A percentile compares a stretch with the other conserved stretches of the same genome.
These are phyloP conservation scores for Chlorops oryzae DNA, from an alignment of 1,140 invertebrate genomes.

Conservation along the genomic window DNA sequence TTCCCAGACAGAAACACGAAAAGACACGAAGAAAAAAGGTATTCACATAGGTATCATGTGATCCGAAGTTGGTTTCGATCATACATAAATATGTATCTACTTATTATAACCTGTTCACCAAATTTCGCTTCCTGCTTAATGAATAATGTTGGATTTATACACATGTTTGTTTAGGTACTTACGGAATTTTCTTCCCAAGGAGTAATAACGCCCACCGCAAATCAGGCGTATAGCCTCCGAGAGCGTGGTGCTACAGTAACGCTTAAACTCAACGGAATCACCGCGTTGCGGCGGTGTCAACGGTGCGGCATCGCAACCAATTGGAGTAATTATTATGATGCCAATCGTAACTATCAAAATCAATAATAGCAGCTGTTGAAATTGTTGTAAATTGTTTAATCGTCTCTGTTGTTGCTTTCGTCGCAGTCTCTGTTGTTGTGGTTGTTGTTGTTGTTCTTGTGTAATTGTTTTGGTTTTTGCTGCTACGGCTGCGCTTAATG, in stretches of 20 bases:
- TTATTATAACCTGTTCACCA: too few species aligned
- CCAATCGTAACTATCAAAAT: background rate
- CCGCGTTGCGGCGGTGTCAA: background rate
- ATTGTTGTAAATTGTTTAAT: conserved; percentile 1
- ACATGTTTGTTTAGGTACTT: conserved; percentile 3
- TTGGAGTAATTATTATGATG: conserved; percentile 7
- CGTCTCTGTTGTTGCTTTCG: background rate
- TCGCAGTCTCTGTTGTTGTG: background rate
- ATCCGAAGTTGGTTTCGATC: too few species aligned
- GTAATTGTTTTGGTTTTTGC: background rate
- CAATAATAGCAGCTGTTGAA: conserved; percentile 1
- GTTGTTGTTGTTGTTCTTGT: background rate
- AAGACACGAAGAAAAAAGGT: too few species aligned
- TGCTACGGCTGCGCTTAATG: too few species aligned
- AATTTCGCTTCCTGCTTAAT: too few species aligned
- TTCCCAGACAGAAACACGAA: too few species aligned
- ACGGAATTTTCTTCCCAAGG: conserved; percentile 8
- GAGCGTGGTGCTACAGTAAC: conserved; percentile 26
- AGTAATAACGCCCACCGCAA: conserved; percentile 20
- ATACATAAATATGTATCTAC: too few species aligned
- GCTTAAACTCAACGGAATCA: conserved; percentile 11
- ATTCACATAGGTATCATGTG: too few species aligned
- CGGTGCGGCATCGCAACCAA: conserved; percentile 1
- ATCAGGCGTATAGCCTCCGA: conserved; percentile 25
- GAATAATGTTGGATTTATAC: too few species aligned